Conservation (phyloP, 2,888 invertebrate species). For the Sarcophaga carnaria region DNA sequence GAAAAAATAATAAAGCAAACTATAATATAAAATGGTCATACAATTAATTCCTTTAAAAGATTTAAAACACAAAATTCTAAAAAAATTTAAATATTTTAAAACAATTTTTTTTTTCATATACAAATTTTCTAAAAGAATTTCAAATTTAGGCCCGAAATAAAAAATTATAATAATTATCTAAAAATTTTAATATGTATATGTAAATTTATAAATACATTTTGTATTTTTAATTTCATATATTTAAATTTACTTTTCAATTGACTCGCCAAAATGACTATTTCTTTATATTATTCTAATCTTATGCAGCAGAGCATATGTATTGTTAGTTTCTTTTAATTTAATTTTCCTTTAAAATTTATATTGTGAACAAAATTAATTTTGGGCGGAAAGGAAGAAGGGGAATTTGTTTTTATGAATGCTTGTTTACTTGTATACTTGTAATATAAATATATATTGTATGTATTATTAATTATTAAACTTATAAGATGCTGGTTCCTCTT, state of each 20-base stretch:
- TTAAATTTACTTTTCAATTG: constrained; percentile 31
- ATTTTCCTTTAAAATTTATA: constrained; percentile 14
- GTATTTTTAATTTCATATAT: constrained; percentile 12
- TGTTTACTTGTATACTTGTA: background rate
- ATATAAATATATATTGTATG: constrained; percentile 7
- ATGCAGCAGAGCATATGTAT: background rate
- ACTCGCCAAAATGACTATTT: constrained; percentile 46
- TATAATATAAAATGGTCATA: background rate
- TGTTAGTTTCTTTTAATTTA: too few species aligned
- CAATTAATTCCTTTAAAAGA: background rate
- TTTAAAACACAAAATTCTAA: background rate
- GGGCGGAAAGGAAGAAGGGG: background rate
- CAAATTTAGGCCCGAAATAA: background rate
- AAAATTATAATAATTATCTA: constrained; percentile 26
- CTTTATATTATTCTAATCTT: background rate
- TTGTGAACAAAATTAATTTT: constrained; percentile 17
- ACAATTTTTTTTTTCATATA: too few species aligned
- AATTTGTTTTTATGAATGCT: background rate
- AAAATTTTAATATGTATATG: constrained; percentile 17
- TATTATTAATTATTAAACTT: constrained; percentile 22
- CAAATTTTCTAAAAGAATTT: too few species aligned
- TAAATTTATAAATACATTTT: constrained; percentile 3
- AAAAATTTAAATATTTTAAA: too few species aligned
- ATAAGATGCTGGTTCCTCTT: constrained; percentile 36
- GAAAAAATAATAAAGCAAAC: background rate